phyloP scores from a whole-genome alignment of 2,888 invertebrate species.

The Stramonita haemastoma region DNA sequence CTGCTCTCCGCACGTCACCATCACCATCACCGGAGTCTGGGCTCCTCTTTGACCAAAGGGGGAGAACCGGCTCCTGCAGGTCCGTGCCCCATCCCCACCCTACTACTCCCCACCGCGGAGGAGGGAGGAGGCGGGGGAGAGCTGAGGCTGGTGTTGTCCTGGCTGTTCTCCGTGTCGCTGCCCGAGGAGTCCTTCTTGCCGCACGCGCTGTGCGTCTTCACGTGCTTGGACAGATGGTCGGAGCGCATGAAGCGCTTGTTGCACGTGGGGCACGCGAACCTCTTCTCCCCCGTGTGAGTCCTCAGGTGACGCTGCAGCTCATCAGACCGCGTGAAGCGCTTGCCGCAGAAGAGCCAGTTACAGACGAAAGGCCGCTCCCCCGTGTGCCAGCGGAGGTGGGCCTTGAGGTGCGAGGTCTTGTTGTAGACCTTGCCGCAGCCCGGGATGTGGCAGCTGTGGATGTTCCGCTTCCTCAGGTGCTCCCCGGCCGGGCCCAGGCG shows the following conservation, averaged over 20 bases:
- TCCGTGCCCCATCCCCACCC: background rate
- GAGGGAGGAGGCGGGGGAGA: slow-evolving; percentile 15
- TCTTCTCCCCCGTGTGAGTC: slow-evolving; percentile 95
- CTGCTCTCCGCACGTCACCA: background rate
- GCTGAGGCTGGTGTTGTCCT: slow-evolving; percentile 47
- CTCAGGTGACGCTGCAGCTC: slow-evolving; percentile 96
- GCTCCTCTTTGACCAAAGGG: slow-evolving; percentile 40
- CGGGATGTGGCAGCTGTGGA: slow-evolving; percentile 77
- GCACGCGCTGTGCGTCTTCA: slow-evolving; percentile 85
- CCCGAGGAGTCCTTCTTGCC: slow-evolving; percentile 62
- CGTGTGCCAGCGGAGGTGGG: slow-evolving; percentile 98
- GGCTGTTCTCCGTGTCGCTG: slow-evolving; percentile 63
- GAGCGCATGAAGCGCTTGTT: slow-evolving; percentile 95
- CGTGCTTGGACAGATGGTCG: slow-evolving; percentile 96
- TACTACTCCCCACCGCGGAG: background rate
- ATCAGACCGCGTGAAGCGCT: slow-evolving; percentile 96
- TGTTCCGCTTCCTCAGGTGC: slow-evolving; percentile 73
- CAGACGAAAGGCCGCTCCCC: slow-evolving; percentile 98
- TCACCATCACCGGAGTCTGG: slow-evolving; percentile 40
- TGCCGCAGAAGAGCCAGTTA: slow-evolving; percentile 98
- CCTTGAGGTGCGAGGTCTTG: slow-evolving; percentile 98
- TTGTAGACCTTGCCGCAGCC: slow-evolving; percentile 84
- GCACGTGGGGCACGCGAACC: slow-evolving; percentile 91
- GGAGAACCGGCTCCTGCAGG: slow-evolving; percentile 20
- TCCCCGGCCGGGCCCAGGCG: slow-evolving; percentile 91